These are phyloP conservation scores for Timandra comae DNA, from an alignment of 2,888 invertebrate genomes.

Conservation along the genomic window DNA sequence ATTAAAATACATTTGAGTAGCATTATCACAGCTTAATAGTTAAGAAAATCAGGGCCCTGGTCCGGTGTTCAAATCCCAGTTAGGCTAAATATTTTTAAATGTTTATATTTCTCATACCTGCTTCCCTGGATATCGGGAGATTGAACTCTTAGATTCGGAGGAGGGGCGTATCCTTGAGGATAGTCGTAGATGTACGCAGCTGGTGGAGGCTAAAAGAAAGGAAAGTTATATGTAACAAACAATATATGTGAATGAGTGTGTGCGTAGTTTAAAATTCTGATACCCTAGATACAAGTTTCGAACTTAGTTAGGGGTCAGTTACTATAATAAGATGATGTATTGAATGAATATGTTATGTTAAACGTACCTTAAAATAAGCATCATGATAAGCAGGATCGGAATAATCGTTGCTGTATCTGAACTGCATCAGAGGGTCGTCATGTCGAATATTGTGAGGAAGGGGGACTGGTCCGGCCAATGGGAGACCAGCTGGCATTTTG, in stretches of 20 bases:
- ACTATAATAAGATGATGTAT: no score
- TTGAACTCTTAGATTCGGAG: slow-evolving; percentile 61
- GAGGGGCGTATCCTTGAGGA: slow-evolving; percentile 65
- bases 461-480: slow-evolving; percentile 87
- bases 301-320: no score
- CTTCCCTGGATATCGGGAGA: slow-evolving; percentile 50
- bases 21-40: no score
- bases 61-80: no score
- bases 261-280: no score
- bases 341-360: no score
- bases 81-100: no score
- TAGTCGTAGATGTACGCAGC: slow-evolving; percentile 66
- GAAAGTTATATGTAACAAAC: neutral
- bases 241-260: no score
- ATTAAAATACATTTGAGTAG: no score
- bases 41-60: no score
- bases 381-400: slow-evolving; percentile 82
- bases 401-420: slow-evolving; percentile 84
- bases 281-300: no score
- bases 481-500: slow-evolving; percentile 73
- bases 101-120: slow-evolving; percentile 44
- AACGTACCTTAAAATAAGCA: slow-evolving; percentile 69
- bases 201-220: slow-evolving; percentile 48
- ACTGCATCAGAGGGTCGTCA: slow-evolving; percentile 65
- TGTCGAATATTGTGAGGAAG: slow-evolving; percentile 79